Evolutionary conservation across 2,888 invertebrate genomes (phyloP), one percentile per base, ranked within the genome.

Genomic region (Diplolepis rosae): DNA sequence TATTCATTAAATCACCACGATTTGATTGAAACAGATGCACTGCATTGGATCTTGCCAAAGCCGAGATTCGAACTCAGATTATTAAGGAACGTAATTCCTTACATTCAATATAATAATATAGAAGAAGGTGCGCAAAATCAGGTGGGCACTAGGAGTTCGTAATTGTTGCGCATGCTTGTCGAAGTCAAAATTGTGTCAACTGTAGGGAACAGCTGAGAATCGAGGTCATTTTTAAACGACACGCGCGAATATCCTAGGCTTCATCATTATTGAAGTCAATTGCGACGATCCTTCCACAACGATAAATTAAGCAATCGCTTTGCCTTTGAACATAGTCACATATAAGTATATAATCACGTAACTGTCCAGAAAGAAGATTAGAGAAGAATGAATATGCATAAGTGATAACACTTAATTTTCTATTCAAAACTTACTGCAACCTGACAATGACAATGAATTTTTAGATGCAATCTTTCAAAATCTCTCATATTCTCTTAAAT

Each of bases 181-280:
- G 30, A 32, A 13, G 65, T 35, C 52, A 69, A n/a, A n/a, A 39
- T 54, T 6, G 73, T 75, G 75, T 72, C 71, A 74, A 75, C 69
- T 72, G 65, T 28, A 51, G 70, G 70, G 70, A 85, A 84, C 84
- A 85, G 85, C 85, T 86, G 86, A 76, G 72, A 77, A 69, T 75
- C 84, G 85, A 85, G 86, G 86, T 84, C 83, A 82, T 77, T 79
- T 79, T n/a, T 76, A 71, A 76, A 78, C 77, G 79, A 81, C 79
- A 79, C 76, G 75, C 71, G 75, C 72, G 42, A 74, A 68, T 70
- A 65, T 72, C 68, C 70, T 54, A 68, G 70, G 24, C 78, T 79
- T 81, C 85, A 84, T 85, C 85, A 85, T 73, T 76, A 77, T 75
- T 30, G 54, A 15, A 54, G n/a, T 30, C n/a, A 22, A 61, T 5